Conservation (phyloP, 2,888 invertebrate species). For the Epirrita christyi region DNA sequence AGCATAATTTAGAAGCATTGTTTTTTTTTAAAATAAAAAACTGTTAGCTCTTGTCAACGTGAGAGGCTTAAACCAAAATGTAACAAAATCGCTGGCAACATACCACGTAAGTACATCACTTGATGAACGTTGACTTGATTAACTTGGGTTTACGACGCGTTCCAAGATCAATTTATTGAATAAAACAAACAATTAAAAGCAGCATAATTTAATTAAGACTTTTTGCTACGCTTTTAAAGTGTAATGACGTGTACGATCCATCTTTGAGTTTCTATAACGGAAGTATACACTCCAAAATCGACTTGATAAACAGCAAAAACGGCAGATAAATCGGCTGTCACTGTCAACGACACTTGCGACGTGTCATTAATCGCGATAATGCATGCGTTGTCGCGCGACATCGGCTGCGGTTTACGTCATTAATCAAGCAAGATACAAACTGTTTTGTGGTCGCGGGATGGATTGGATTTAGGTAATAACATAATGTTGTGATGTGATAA, state of each 20-base stretch:
- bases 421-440: slow-evolving; percentile 25
- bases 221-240: not conserved
- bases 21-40: no score
- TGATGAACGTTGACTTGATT: no score
- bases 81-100: no score
- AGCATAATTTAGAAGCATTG: no score
- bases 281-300: slow-evolving; percentile 14
- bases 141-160: no score
- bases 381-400: slow-evolving; percentile 28
- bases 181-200: not conserved
- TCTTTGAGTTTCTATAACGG: slow-evolving; percentile 10
- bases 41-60: no score
- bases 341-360: slow-evolving; percentile 24
- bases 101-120: no score
- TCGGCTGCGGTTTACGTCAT: slow-evolving; percentile 25
- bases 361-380: slow-evolving; percentile 35
- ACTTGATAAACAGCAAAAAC: slow-evolving; percentile 30
- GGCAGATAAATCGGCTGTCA: slow-evolving; percentile 28
- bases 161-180: not conserved
- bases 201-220: not conserved
- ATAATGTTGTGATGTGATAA: no score
- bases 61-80: no score
- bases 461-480: slow-evolving; percentile 11
- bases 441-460: slow-evolving; percentile 14
- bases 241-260: not conserved